Percentiles rank a stretch among this genome's conserved stretches.
These are phyloP conservation scores for Leptosomus discolor DNA, from an alignment of 2,113 vertebrate genomes.

Conservation along the genomic window DNA sequence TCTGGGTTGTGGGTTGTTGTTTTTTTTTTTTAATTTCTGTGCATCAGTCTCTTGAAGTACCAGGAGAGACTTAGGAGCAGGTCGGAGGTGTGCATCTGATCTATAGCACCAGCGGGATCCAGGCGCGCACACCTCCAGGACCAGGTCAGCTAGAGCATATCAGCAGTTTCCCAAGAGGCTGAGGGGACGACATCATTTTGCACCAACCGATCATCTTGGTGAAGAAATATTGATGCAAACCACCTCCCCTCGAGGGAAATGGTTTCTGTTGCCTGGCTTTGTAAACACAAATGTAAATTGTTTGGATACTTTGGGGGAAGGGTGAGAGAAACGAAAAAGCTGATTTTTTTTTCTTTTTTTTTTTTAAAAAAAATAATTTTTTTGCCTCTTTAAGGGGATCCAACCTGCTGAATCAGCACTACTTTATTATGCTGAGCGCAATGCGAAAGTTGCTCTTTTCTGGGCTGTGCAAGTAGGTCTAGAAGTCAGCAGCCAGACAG, in stretches of 20 bases:
- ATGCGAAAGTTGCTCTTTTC: neutral
- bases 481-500: neutral
- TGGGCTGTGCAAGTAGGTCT: neutral
- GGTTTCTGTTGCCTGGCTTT: neutral
- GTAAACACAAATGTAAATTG: neutral
- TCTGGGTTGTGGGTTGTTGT: neutral
- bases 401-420: neutral
- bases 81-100: neutral
- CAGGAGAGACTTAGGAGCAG: neutral
- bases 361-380: too few species aligned
- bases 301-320: neutral
- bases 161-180: neutral
- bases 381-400: neutral
- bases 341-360: neutral
- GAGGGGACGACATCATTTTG: neutral
- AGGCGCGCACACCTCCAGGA: neutral
- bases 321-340: neutral
- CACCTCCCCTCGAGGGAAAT: neutral
- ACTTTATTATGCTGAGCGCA: neutral
- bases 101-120: neutral
- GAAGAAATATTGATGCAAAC: neutral
- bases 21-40: neutral
- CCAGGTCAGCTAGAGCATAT: neutral
- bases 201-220: neutral
- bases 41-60: neutral